phyloP scores from a whole-genome alignment of 1,140 invertebrate genomes.

The Antheraea pernyi region DNA sequence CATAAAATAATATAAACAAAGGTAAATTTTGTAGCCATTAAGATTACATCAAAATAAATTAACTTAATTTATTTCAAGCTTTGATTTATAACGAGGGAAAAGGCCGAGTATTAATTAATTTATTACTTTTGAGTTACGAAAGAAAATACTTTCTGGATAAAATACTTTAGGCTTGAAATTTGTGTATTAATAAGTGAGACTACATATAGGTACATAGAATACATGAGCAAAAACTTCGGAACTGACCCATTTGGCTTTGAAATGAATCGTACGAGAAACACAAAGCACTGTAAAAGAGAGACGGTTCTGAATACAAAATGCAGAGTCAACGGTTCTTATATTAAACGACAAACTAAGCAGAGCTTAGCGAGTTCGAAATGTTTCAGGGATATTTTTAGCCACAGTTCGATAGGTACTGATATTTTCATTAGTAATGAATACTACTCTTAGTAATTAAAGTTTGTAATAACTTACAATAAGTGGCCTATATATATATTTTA shows the following conservation, averaged over 20 bases:
- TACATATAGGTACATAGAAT: background rate
- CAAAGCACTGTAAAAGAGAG: slow-evolving; percentile 56
- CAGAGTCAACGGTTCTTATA: slow-evolving; percentile 52
- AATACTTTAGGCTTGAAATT: background rate
- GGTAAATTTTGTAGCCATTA: background rate
- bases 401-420: background rate
- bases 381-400: background rate
- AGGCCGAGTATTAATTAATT: background rate
- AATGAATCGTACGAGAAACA: slow-evolving; percentile 60
- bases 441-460: too few relatives aligned
- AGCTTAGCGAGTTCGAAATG: background rate
- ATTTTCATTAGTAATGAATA: background rate
- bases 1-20: too few relatives aligned
- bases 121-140: slow-evolving; percentile 2
- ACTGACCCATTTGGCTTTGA: slow-evolving; percentile 67
- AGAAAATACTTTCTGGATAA: background rate
- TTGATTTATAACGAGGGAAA: background rate
- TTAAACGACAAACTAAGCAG: slow-evolving; percentile 29
- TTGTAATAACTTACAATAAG: too few relatives aligned
- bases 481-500: too few relatives aligned
- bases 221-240: slow-evolving; percentile 23
- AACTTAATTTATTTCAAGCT: background rate
- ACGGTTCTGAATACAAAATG: slow-evolving; percentile 57
- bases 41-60: background rate
- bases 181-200: background rate